Percentiles rank a stretch among this genome's conserved stretches.
phyloP scores from a whole-genome alignment of 2,888 invertebrate species.

The Epirrhoe alternata region DNA sequence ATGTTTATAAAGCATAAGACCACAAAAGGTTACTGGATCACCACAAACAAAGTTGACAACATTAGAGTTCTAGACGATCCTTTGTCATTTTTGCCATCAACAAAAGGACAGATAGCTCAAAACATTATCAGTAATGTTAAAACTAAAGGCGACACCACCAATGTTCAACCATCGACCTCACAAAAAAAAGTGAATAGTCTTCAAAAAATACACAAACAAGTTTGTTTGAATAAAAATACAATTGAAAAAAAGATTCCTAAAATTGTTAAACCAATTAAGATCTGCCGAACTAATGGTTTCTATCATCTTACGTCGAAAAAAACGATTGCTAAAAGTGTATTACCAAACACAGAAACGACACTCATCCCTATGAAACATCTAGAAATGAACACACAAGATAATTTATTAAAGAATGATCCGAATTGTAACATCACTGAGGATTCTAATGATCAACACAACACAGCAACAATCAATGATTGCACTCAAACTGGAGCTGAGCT shows the following conservation, averaged over 20 bases:
- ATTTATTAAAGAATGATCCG: conserved; percentile 1
- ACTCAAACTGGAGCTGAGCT: conserved; percentile 39
- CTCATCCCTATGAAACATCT: conserved; percentile 4
- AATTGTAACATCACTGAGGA: conserved; percentile 8
- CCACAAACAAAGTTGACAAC: conserved; percentile 71
- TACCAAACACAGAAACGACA: conserved; percentile 9
- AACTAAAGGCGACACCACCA: not conserved
- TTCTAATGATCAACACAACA: conserved; percentile 4
- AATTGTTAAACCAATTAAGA: conserved; percentile 70
- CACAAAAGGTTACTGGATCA: conserved; percentile 76
- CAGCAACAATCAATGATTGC: not conserved
- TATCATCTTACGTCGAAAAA: conserved; percentile 60
- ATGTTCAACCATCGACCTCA: conserved; percentile 14
- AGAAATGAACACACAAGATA: conserved; percentile 2
- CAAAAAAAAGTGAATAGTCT: not conserved
- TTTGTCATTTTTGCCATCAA: conserved; percentile 62
- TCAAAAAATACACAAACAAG: conserved; percentile 1
- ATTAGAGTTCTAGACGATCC: conserved; percentile 72
- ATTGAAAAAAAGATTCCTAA: conserved; percentile 31
- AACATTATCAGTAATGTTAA: not conserved
- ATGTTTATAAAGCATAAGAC: conserved; percentile 46
- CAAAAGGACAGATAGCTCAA: conserved; percentile 18
- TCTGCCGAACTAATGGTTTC: conserved; percentile 67
- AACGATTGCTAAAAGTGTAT: conserved; percentile 38
- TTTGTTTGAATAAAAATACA: conserved; percentile 8